A percentile compares a stretch with the other conserved stretches of the same genome.
These are phyloP conservation scores for Andinoacara biseriatus DNA, from an alignment of 2,113 vertebrate species.

Conservation along the genomic window DNA sequence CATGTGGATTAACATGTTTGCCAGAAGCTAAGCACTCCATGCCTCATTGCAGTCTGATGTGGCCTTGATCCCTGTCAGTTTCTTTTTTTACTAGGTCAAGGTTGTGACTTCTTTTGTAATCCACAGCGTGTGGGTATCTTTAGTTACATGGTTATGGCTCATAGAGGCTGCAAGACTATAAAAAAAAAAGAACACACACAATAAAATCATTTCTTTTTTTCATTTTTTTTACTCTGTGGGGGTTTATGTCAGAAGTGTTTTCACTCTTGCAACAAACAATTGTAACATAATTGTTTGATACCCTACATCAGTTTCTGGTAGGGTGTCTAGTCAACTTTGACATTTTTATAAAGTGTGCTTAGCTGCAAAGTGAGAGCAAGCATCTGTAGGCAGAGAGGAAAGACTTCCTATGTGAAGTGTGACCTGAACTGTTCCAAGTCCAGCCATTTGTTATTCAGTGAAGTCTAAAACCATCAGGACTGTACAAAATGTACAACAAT, in stretches of 20 bases:
- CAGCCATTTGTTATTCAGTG: slow-evolving; percentile 10
- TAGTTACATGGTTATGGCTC: background rate
- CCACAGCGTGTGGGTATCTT: background rate
- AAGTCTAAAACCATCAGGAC: background rate
- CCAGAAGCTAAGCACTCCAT: slow-evolving; percentile 10
- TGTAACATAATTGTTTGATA: background rate
- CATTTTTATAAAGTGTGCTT: background rate
- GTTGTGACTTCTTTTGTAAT: slow-evolving; percentile 19
- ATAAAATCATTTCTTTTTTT: background rate
- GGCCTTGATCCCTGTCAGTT: background rate
- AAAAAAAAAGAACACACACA: background rate
- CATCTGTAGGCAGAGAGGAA: background rate
- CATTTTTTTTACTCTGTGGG: background rate
- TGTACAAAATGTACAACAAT: background rate
- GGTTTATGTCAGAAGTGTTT: background rate
- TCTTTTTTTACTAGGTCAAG: slow-evolving; percentile 6
- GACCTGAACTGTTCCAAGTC: slow-evolving; percentile 1
- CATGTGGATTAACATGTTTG: slow-evolving; percentile 18
- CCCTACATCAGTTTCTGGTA: background rate
- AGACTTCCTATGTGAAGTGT: background rate
- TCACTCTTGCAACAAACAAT: background rate
- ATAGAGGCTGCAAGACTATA: background rate
- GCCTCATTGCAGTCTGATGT: background rate
- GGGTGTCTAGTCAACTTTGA: background rate
- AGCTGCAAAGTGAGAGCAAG: background rate